A percentile compares a stretch with the other conserved stretches of the same genome.
Conservation (phyloP, 2,113 vertebrate species). For the Poecile atricapillus region DNA sequence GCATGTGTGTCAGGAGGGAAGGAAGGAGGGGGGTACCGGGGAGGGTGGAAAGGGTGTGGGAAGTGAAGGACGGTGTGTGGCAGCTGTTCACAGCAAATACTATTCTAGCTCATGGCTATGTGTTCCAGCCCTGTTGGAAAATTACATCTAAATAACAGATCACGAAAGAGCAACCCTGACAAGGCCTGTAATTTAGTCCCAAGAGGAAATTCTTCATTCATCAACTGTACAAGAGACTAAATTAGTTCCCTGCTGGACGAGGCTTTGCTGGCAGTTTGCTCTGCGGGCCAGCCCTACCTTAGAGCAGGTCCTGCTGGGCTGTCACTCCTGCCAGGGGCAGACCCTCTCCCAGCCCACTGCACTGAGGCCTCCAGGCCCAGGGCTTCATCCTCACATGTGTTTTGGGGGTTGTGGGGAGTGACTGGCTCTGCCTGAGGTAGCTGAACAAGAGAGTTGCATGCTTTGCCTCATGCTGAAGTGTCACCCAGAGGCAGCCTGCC, state of each 20-base stretch:
- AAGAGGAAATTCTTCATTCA: constrained; percentile 85
- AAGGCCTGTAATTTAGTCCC: constrained; percentile 82
- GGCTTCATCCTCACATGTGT: neutral
- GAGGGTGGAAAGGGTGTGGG: constrained; percentile 47
- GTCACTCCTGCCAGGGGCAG: neutral
- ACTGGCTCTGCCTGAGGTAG: neutral
- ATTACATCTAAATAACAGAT: constrained; percentile 85
- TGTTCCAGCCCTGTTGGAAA: constrained; percentile 79
- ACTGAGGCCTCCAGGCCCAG: neutral
- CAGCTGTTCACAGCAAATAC: constrained; percentile 73
- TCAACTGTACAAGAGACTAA: constrained; percentile 74
- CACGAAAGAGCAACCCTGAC: constrained; percentile 73
- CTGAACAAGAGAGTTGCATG: neutral
- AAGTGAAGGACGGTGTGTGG: constrained; percentile 55
- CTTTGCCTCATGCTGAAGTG: neutral
- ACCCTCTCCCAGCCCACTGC: neutral
- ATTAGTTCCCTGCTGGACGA: constrained; percentile 73
- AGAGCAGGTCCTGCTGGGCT: constrained; percentile 26
- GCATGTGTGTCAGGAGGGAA: neutral
- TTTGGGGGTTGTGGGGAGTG: neutral
- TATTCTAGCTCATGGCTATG: constrained; percentile 76
- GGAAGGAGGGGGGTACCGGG: neutral
- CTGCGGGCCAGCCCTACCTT: constrained; percentile 54
- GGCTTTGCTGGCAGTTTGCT: constrained; percentile 63
- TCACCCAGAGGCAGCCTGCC: neutral